Evolutionary conservation across 1,140 invertebrate species (phyloP), one percentile per base, ranked within the genome.

Genomic region (Caenorhabditis inopinata): DNA sequence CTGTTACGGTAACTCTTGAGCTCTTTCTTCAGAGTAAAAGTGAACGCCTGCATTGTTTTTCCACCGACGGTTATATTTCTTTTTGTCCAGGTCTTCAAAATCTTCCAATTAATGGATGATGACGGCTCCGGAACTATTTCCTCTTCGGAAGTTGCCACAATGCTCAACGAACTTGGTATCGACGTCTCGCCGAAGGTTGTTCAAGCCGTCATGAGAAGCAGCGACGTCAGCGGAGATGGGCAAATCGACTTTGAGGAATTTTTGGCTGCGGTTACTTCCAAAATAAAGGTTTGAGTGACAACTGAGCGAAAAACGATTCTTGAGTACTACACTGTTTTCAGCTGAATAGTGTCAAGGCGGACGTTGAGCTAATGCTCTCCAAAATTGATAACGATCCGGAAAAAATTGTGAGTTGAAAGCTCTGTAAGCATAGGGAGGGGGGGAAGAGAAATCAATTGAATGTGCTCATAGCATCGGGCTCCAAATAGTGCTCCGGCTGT

Each of bases 201-300:
- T 42, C 81, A 82, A 74, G 81, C 81, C 7, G 81, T 82, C 2
- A 82, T 82, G 81, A 74, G 81, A 62, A 58, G 49, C 21, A 49
- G 42, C 11, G 81, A 82, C 29, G 68, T 74, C 29, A 68, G 42
- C 51, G 81, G 81, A 38, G 79, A 82, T 58, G 81, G 81, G 7
- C 62, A 82, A 42, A 82, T 82, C 38, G 74, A 82, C 25, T 82
- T 82, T 47, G 78, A 80, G 32, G 81, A 82, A 53, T 82, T 82
- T 48, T 68, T 82, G 12, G 81, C 81, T 9, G 81, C 79, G 2
- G 81, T 82, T 25, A 80, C 79, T 29, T 82, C 81, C 7, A 82
- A 82, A 75, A 76, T 82, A 11, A 82, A 82, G 79, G 79, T 80
- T 9, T 4, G 18, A 0, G 9, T n/a, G n/a, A n/a, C n/a, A n/a